These are phyloP conservation scores for Nerophis lumbriciformis DNA, from an alignment of 2,113 vertebrate species.

Conservation along the genomic window DNA sequence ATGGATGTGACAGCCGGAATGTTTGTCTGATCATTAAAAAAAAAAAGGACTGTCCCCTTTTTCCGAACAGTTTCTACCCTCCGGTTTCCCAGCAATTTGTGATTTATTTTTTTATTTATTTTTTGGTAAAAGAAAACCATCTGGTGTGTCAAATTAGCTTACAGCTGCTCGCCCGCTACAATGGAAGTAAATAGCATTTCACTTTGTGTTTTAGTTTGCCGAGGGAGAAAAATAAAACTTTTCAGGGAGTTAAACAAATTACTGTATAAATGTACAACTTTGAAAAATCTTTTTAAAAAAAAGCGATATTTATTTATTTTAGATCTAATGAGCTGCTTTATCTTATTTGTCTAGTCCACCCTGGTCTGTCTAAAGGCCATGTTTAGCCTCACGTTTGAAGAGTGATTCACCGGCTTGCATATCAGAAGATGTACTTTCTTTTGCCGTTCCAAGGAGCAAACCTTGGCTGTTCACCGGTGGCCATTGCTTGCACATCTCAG, in stretches of 20 bases:
- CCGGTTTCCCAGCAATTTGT: not conserved
- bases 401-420: not conserved
- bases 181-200: conserved; percentile 13
- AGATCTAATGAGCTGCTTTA: not conserved
- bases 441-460: conserved; percentile 9
- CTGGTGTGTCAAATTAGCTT: not conserved
- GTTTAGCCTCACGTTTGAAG: not conserved
- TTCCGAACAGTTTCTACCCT: not conserved
- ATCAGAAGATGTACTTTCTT: not conserved
- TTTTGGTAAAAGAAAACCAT: not conserved
- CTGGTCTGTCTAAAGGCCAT: not conserved
- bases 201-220: conserved; percentile 1
- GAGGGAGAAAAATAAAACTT: not conserved
- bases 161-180: not conserved
- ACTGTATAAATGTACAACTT: not conserved
- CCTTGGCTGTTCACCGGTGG: conserved; percentile 19
- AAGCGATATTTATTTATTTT: not conserved
- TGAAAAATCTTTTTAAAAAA: not conserved
- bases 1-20: not conserved
- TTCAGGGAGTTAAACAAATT: not conserved
- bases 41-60: not conserved
- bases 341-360: not conserved
- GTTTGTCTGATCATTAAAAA: not conserved
- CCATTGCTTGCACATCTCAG: conserved; percentile 20
- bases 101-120: not conserved